Conservation (phyloP, 2,888 invertebrate species). For the Galeopsomyia nigrocyanea region DNA sequence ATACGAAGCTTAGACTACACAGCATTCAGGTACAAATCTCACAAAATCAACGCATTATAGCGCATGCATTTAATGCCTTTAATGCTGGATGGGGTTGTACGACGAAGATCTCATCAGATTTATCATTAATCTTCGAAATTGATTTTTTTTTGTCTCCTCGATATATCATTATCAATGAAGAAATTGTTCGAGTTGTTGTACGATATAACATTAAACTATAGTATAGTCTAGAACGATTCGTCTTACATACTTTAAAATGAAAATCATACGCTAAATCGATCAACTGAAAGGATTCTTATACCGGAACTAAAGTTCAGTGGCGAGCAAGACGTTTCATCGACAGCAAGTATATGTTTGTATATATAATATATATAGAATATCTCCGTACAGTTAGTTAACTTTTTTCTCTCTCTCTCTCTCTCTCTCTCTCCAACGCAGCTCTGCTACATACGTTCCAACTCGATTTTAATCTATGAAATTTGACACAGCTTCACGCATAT, state of each 20-base stretch:
- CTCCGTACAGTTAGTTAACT: conserved; percentile 18
- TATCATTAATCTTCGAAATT: conserved; percentile 18
- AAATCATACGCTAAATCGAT: conserved; percentile 52
- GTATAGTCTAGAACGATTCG: conserved; percentile 51
- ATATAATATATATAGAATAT: background rate
- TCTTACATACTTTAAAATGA: conserved; percentile 68
- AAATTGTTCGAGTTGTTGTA: conserved; percentile 51
- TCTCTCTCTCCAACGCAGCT: conserved; percentile 1
- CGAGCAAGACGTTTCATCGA: conserved; percentile 29
- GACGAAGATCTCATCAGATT: conserved; percentile 6
- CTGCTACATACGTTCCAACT: background rate
- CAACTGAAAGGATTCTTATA: conserved; percentile 45
- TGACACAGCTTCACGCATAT: conserved; percentile 3
- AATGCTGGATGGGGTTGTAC: conserved; percentile 48
- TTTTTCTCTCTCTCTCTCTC: background rate
- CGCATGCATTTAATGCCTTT: conserved; percentile 52
- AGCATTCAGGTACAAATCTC: conserved; percentile 64
- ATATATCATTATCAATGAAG: conserved; percentile 59
- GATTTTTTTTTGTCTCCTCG: conserved; percentile 49
- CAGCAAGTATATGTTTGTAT: background rate
- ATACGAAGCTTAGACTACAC: conserved; percentile 48
- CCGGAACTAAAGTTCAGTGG: conserved; percentile 42
- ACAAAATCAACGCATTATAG: conserved; percentile 56
- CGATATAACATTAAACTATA: conserved; percentile 50
- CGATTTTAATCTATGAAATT: conserved; percentile 1